Evolutionary conservation across 2,797 vertebrate species (phyloP).

Genomic region (Melanotaenia nigrans): DNA sequence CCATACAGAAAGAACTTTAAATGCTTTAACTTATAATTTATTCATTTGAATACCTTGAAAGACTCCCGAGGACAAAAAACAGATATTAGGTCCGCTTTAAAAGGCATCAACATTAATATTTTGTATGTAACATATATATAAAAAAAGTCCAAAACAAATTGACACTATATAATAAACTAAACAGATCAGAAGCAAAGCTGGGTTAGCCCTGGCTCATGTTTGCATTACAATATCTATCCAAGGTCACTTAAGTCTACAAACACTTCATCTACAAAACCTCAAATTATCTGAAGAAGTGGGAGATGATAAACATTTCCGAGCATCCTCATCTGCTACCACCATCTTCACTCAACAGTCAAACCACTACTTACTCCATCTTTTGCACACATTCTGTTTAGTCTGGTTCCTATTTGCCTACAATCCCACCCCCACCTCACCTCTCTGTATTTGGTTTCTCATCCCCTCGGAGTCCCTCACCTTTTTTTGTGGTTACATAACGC

Average conservation of each 20-base stretch:
- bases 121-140: background rate
- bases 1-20: background rate
- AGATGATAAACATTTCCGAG: constrained; percentile 33
- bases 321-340: constrained; percentile 16
- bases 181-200: constrained; percentile 28
- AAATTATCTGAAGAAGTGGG: constrained; percentile 38
- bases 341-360: constrained; percentile 22
- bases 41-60: background rate
- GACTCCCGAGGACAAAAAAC: background rate
- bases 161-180: background rate
- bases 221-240: constrained; percentile 52
- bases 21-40: background rate
- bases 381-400: constrained; percentile 38
- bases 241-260: constrained; percentile 50
- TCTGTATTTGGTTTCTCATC: constrained; percentile 41
- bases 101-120: constrained; percentile 22
- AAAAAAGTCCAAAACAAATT: background rate
- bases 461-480: constrained; percentile 44
- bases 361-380: background rate
- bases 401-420: constrained; percentile 8
- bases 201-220: constrained; percentile 49
- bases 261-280: constrained; percentile 48
- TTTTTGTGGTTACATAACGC: constrained; percentile 56
- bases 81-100: background rate
- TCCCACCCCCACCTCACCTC: background rate